Percentiles rank a stretch among this genome's conserved stretches.
Evolutionary conservation across 2,888 invertebrate species (phyloP).

Genomic region (Heliconius cydno): DNA sequence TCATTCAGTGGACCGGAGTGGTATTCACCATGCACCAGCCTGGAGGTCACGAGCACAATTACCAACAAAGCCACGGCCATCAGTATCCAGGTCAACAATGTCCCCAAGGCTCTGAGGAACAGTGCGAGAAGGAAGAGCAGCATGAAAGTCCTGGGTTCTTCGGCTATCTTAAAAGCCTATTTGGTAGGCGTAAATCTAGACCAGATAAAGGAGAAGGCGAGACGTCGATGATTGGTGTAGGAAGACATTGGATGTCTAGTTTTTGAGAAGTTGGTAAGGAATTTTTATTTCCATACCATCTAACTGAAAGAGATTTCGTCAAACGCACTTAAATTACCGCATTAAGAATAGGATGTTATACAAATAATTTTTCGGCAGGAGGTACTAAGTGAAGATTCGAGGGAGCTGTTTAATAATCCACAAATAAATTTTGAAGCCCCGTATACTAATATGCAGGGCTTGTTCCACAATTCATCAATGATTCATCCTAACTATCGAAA

Average conservation of each 20-base stretch:
- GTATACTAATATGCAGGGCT: conserved; percentile 55
- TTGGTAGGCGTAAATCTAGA: conserved; percentile 59
- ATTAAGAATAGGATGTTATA: conserved; percentile 48
- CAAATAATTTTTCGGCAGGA: conserved; percentile 72
- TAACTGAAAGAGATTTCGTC: conserved; percentile 61
- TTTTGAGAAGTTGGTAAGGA: conserved; percentile 45
- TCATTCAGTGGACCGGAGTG: conserved; percentile 65
- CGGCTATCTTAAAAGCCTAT: conserved; percentile 64
- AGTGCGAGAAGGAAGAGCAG: conserved; percentile 51
- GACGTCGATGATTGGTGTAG: conserved; percentile 54
- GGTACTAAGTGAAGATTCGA: conserved; percentile 56
- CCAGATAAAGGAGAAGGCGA: conserved; percentile 56
- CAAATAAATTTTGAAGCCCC: conserved; percentile 40
- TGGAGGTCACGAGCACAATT: conserved; percentile 40
- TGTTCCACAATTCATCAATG: conserved; percentile 66
- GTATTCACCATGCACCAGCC: conserved; percentile 52
- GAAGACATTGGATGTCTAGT: conserved; percentile 31
- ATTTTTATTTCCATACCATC: conserved; percentile 28
- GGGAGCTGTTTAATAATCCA: conserved; percentile 55
- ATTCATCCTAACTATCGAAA: conserved; percentile 72
- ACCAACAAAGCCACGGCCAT: conserved; percentile 41
- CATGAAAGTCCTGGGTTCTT: conserved; percentile 58
- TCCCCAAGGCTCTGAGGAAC: conserved; percentile 37
- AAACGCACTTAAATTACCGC: conserved; percentile 67
- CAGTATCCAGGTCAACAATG: conserved; percentile 38